These are phyloP conservation scores for Stegastes partitus DNA, from an alignment of 2,113 vertebrate species.

Conservation along the genomic window DNA sequence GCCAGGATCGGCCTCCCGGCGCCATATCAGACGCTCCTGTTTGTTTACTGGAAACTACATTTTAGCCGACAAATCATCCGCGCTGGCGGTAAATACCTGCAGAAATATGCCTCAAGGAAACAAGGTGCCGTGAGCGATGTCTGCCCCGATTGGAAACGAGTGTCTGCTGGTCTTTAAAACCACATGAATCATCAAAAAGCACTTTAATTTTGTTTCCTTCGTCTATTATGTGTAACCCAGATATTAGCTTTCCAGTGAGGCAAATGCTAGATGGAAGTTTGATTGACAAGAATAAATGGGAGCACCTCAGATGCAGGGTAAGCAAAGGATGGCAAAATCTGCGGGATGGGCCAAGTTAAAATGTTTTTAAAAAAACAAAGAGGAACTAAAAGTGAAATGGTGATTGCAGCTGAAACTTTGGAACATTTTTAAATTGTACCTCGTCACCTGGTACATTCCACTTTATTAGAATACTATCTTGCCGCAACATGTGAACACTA, in stretches of 20 bases:
- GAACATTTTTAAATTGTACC: no score
- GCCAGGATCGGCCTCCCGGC: background rate
- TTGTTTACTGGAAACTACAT: constrained; percentile 14
- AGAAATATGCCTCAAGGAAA: constrained; percentile 15
- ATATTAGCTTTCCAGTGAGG: background rate
- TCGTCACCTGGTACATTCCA: no score
- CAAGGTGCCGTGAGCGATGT: background rate
- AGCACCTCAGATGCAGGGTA: background rate
- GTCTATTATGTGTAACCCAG: constrained; percentile 2
- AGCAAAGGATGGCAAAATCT: no score
- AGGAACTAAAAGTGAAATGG: no score
- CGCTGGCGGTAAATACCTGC: background rate
- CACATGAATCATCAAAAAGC: constrained; percentile 6
- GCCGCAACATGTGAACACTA: no score
- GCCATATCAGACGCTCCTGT: background rate
- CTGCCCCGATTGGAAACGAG: background rate
- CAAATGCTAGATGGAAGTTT: background rate
- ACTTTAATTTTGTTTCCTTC: no score
- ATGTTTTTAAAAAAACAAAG: no score
- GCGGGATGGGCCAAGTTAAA: no score
- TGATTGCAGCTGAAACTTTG: no score
- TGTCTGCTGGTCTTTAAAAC: constrained; percentile 9
- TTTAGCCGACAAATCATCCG: constrained; percentile 2
- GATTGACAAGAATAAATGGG: background rate
- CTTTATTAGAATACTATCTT: no score